Evolutionary conservation across 35 echinoderm and acorn worm species (phyloP).

Genomic region (Ophiothrix spiculata): DNA sequence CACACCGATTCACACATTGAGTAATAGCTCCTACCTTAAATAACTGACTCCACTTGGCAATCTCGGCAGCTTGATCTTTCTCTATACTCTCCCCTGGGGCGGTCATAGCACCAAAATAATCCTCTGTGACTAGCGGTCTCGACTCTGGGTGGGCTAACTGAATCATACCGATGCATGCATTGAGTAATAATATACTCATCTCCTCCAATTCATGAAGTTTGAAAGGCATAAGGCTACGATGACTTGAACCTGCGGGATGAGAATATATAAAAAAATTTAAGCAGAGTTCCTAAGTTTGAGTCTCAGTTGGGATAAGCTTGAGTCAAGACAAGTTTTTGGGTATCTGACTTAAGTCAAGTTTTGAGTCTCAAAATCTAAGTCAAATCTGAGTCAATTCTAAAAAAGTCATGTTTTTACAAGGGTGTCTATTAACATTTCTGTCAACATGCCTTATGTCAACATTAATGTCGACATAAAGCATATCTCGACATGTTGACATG

Average conservation of each 20-base stretch:
- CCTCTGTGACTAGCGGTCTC: conserved; percentile 50
- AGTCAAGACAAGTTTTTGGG: too few species aligned
- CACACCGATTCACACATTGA: conserved; percentile 79
- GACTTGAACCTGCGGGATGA: conserved; percentile 13
- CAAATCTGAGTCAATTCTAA: too few species aligned
- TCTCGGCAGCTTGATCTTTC: conserved; percentile 5
- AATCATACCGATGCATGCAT: conserved; percentile 91
- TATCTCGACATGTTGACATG: too few species aligned
- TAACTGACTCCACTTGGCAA: conserved; percentile 63
- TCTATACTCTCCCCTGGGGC: conserved; percentile 29
- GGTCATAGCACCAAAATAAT: conserved; percentile 73
- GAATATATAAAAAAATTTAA: too few species aligned
- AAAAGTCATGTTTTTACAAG: too few species aligned
- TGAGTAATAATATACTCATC: conserved; percentile 68
- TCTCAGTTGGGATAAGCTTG: too few species aligned
- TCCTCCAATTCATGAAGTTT: conserved; percentile 57
- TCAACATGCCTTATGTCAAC: too few species aligned
- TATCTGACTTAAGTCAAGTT: too few species aligned
- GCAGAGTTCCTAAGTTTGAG: too few species aligned
- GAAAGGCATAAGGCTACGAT: conserved; percentile 87
- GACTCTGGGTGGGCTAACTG: conserved; percentile 84
- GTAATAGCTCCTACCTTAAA: conserved; percentile 85
- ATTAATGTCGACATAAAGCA: too few species aligned
- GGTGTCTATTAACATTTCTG: too few species aligned
- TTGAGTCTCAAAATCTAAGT: too few species aligned